Conservation (phyloP, 2,113 vertebrate genomes). For the Melierax canorus region DNA sequence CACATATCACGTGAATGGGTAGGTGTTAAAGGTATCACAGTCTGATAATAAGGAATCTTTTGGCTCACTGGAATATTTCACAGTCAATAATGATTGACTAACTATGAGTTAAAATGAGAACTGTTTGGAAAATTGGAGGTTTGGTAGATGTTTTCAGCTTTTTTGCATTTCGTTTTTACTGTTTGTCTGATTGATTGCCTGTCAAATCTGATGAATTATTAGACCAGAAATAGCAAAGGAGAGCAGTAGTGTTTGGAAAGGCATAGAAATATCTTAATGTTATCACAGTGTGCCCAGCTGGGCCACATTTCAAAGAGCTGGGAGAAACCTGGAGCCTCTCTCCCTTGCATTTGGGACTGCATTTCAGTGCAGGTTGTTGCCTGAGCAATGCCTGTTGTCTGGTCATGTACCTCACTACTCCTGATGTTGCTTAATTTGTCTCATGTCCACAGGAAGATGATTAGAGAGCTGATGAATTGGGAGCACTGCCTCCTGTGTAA, state of each 20-base stretch:
- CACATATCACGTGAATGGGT: neutral
- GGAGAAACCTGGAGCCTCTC: neutral
- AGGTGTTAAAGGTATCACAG: neutral
- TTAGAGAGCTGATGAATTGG: neutral
- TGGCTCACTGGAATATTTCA: neutral
- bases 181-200: neutral
- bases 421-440: neutral
- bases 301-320: neutral
- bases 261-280: neutral
- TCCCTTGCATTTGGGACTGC: neutral
- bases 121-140: neutral
- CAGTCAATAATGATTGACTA: neutral
- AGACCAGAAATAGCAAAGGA: neutral
- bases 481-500: neutral
- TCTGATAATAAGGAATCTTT: neutral
- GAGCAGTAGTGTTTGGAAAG: neutral
- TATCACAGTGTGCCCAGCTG: neutral
- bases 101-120: neutral
- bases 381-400: neutral
- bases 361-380: neutral
- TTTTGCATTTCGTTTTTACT: neutral
- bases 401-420: neutral
- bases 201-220: neutral
- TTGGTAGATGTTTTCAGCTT: neutral
- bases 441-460: neutral